Conservation (phyloP, 2,888 invertebrate species). For the Dasypogon diadema region DNA sequence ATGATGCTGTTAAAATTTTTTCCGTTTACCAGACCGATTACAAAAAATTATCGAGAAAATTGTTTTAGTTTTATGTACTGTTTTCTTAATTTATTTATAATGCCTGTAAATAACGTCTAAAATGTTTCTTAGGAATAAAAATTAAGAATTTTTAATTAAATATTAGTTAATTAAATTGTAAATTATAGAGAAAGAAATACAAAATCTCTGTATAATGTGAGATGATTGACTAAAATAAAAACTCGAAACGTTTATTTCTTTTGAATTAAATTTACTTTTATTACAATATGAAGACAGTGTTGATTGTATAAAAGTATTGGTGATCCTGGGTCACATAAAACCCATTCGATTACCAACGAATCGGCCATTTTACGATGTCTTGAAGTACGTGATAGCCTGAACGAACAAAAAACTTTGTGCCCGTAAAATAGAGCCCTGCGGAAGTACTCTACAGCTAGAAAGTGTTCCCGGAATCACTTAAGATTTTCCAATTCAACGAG, state of each 20-base stretch:
- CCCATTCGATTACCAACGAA: no score
- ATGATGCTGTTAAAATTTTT: conserved; percentile 12
- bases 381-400: no score
- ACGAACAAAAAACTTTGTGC: no score
- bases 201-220: conserved; percentile 43
- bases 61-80: conserved; percentile 28
- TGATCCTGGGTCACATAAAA: no score
- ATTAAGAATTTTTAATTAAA: conserved; percentile 48
- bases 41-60: conserved; percentile 8
- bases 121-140: conserved; percentile 42
- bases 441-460: no score
- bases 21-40: background rate
- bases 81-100: conserved; percentile 38
- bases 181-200: conserved; percentile 40
- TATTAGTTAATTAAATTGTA: conserved; percentile 49
- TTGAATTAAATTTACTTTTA: no score
- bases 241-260: conserved; percentile 30
- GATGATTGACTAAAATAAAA: conserved; percentile 45
- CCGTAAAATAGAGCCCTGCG: no score
- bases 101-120: conserved; percentile 36
- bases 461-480: no score
- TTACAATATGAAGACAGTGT: no score
- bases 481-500: no score
- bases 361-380: no score
- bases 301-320: no score